Evolutionary conservation across 1,140 invertebrate genomes (phyloP).

Genomic region (Formica exsecta): DNA sequence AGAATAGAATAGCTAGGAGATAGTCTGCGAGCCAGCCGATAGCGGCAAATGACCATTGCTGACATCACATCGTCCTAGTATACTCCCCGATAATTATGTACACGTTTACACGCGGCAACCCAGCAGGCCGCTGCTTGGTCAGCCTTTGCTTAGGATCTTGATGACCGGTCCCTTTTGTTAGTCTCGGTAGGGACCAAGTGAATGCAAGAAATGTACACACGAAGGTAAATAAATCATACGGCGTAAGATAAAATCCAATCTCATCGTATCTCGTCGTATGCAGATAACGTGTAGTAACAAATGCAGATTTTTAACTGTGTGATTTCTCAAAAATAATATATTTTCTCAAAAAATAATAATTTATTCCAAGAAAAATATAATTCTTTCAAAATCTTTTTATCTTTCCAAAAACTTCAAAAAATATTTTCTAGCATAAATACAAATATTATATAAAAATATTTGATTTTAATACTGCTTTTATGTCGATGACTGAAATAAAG

Average conservation of each 20-base stretch:
- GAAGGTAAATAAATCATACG: background rate
- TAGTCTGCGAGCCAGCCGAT: conserved; percentile 75
- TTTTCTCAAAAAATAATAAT: background rate
- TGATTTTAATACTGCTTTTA: conserved; percentile 10
- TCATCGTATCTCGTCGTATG: background rate
- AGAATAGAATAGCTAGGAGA: conserved; percentile 75
- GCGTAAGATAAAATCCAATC: background rate
- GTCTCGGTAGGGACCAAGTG: conserved; percentile 18
- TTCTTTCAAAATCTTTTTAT: background rate
- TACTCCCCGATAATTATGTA: conserved; percentile 81
- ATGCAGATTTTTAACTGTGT: background rate
- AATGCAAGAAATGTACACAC: conserved; percentile 19
- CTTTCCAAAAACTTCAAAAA: too few relatives aligned
- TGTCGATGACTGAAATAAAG: background rate
- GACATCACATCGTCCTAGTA: conserved; percentile 76
- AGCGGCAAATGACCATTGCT: conserved; percentile 81
- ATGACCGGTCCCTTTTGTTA: conserved; percentile 67
- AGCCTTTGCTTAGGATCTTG: conserved; percentile 83
- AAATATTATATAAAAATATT: background rate
- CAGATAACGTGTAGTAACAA: too few relatives aligned
- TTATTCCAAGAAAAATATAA: background rate
- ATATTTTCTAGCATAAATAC: background rate
- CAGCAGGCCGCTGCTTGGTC: conserved; percentile 76
- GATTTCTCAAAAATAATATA: background rate
- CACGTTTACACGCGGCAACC: conserved; percentile 73